Conservation (phyloP, 2,113 vertebrate species). For the Sylvilagus bachmani region DNA sequence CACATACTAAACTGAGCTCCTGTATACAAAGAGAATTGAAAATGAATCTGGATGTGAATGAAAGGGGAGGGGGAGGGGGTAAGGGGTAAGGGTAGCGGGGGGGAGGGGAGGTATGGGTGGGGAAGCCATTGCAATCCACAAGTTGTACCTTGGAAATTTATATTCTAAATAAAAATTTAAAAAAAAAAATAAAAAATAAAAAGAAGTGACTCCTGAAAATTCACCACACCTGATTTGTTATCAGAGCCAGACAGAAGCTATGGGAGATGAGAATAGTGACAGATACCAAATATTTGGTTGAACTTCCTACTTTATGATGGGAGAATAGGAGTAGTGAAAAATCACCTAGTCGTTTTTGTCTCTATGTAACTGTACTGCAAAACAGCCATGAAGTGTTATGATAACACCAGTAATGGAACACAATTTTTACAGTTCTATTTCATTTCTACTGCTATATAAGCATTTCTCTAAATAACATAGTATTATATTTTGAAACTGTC, state of each 20-base stretch:
- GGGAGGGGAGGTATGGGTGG: too few relatives aligned
- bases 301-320: not conserved
- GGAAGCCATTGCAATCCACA: too few relatives aligned
- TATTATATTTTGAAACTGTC: not conserved
- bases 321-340: not conserved
- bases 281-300: not conserved
- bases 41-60: too few relatives aligned
- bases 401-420: not conserved
- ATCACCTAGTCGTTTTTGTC: not conserved
- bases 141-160: too few relatives aligned
- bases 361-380: not conserved
- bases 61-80: too few relatives aligned
- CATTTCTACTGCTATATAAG: not conserved
- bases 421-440: not conserved
- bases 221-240: not conserved
- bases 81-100: too few relatives aligned
- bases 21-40: too few relatives aligned
- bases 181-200: too few relatives aligned
- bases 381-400: not conserved
- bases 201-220: too few relatives aligned
- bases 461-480: not conserved
- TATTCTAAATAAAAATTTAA: too few relatives aligned
- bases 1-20: too few relatives aligned
- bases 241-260: conserved; percentile 35
- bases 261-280: not conserved